Evolutionary conservation across 2,888 invertebrate genomes (phyloP).

Genomic region (Hymenopus coronatus): DNA sequence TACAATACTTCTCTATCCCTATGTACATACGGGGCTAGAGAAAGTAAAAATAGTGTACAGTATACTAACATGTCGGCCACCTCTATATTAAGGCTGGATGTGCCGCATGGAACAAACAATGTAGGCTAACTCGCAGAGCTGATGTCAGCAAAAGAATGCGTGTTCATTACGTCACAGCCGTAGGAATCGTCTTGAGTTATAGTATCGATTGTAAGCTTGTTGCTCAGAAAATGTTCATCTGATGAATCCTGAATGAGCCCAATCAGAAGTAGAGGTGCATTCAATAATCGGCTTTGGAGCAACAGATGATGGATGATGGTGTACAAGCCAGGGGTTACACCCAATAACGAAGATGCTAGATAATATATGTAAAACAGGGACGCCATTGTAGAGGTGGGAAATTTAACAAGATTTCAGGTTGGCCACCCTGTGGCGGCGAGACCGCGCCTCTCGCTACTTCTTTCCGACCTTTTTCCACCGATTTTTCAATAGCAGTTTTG

Average conservation of each 20-base stretch:
- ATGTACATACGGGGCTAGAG: too few species aligned
- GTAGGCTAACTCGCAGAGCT: not conserved
- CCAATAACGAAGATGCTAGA: not conserved
- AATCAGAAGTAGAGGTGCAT: not conserved
- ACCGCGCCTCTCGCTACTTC: not conserved
- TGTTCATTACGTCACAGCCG: not conserved
- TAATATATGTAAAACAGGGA: not conserved
- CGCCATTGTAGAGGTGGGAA: not conserved
- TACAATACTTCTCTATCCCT: too few species aligned
- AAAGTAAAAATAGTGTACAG: too few species aligned
- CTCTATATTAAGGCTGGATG: too few species aligned
- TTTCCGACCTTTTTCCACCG: not conserved
- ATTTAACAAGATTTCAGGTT: not conserved
- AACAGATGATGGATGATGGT: not conserved
- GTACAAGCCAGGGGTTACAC: not conserved
- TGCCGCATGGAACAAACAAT: too few species aligned
- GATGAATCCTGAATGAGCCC: not conserved
- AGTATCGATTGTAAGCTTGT: not conserved
- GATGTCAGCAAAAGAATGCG: not conserved
- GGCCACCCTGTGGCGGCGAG: not conserved
- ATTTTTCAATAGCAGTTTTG: too few species aligned
- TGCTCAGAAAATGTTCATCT: not conserved
- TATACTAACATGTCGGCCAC: too few species aligned
- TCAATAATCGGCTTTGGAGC: not conserved
- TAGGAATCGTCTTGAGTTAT: not conserved